Conservation (phyloP, 2,888 invertebrate genomes). For the Myopa testacea region DNA sequence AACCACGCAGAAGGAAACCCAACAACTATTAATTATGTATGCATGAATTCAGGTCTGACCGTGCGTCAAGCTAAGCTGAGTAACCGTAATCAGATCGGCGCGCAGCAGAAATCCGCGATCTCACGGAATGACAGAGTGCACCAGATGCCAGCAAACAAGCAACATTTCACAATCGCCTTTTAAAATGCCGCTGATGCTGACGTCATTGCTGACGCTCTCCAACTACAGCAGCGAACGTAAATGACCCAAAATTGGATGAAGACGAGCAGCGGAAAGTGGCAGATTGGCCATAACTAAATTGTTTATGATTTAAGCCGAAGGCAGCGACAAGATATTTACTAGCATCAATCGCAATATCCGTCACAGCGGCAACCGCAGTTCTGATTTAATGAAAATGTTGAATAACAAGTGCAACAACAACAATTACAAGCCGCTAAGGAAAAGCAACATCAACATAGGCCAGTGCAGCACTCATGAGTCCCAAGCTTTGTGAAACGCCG, state of each 20-base stretch:
- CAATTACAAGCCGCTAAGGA: neutral
- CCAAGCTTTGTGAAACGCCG: neutral
- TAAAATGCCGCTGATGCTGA: constrained; percentile 1
- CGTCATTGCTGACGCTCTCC: constrained; percentile 18
- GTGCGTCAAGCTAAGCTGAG: neutral
- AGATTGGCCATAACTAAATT: neutral
- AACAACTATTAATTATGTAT: no score
- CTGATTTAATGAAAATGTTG: constrained; percentile 23
- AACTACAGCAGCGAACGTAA: constrained; percentile 12
- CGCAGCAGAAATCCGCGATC: neutral
- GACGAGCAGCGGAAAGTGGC: constrained; percentile 1
- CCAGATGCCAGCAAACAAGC: neutral
- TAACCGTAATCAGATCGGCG: neutral
- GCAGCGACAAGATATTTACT: constrained; percentile 27
- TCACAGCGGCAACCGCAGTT: constrained; percentile 19
- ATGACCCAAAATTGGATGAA: constrained; percentile 23
- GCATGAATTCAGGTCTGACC: no score
- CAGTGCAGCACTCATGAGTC: constrained; percentile 20
- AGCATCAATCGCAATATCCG: constrained; percentile 36
- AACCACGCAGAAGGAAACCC: neutral
- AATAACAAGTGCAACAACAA: constrained; percentile 22
- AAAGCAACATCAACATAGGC: constrained; percentile 15
- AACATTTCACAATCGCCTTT: constrained; percentile 2
- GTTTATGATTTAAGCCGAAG: neutral
- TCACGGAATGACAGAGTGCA: neutral